Conservation (phyloP, 2,113 vertebrate genomes). For the Chunga burmeisteri region DNA sequence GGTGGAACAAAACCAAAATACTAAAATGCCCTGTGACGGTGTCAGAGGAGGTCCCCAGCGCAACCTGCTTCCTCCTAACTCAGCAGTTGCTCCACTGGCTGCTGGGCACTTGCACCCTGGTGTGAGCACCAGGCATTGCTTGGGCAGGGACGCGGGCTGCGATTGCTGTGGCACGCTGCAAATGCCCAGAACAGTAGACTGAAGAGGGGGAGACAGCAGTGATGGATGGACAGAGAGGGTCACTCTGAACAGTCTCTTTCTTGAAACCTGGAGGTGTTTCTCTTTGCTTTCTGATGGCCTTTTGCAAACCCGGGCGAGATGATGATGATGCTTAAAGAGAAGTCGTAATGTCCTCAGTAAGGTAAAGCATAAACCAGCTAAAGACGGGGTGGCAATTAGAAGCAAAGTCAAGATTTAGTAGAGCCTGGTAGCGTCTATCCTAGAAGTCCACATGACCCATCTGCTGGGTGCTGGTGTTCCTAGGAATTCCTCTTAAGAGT, state of each 20-base stretch:
- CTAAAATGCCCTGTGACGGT: neutral
- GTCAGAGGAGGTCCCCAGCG: neutral
- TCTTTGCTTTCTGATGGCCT: neutral
- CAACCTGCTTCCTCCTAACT: neutral
- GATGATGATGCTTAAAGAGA: neutral
- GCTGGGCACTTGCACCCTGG: neutral
- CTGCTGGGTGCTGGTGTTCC: neutral
- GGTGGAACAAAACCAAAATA: neutral
- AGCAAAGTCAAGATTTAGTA: neutral
- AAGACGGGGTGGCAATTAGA: neutral
- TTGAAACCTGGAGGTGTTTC: neutral
- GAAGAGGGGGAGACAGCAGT: neutral
- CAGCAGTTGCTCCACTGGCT: neutral
- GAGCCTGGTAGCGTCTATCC: neutral
- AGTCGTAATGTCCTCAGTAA: neutral
- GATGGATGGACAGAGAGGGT: neutral
- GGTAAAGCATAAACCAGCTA: neutral
- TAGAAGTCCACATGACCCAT: neutral
- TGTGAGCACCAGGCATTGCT: neutral
- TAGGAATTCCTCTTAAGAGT: neutral
- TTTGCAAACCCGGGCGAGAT: neutral
- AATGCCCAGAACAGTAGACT: neutral
- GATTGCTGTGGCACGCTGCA: neutral
- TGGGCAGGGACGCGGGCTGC: neutral
- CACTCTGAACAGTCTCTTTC: neutral